Evolutionary conservation across 2,888 invertebrate species (phyloP).

Genomic region (Eristalis tenax): DNA sequence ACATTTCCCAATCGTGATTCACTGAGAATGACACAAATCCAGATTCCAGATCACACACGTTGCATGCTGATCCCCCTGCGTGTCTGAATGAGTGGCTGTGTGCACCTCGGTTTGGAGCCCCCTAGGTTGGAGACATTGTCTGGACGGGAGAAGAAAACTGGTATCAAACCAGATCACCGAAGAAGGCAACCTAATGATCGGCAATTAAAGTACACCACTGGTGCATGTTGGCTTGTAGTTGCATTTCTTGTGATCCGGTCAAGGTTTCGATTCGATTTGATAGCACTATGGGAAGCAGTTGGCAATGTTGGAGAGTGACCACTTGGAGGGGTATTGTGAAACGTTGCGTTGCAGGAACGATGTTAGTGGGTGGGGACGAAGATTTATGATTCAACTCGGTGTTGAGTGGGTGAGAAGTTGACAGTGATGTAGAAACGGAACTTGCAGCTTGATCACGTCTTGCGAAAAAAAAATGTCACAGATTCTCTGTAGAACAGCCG

Average conservation of each 20-base stretch:
- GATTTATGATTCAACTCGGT: background rate
- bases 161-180: slow-evolving; percentile 6
- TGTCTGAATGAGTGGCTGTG: background rate
- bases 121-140: background rate
- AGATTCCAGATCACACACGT: background rate
- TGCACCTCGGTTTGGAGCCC: background rate
- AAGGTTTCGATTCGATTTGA: slow-evolving; percentile 13
- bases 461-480: no score
- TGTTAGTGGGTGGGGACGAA: background rate
- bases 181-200: slow-evolving; percentile 29
- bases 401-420: no score
- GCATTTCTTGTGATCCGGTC: slow-evolving; percentile 14
- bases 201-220: slow-evolving; percentile 27
- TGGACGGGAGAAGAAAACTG: background rate
- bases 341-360: background rate
- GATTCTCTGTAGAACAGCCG: no score
- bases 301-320: background rate
- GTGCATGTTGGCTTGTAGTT: slow-evolving; percentile 1
- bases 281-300: slow-evolving; percentile 5
- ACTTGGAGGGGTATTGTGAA: background rate
- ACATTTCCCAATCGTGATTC: slow-evolving; percentile 21
- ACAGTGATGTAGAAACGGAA: no score
- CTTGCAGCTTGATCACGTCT: no score
- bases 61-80: background rate
- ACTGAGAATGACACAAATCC: background rate